Evolutionary conservation across 53 echinoderm and acorn worm species (phyloP).

Genomic region (Patiria pectinifera): DNA sequence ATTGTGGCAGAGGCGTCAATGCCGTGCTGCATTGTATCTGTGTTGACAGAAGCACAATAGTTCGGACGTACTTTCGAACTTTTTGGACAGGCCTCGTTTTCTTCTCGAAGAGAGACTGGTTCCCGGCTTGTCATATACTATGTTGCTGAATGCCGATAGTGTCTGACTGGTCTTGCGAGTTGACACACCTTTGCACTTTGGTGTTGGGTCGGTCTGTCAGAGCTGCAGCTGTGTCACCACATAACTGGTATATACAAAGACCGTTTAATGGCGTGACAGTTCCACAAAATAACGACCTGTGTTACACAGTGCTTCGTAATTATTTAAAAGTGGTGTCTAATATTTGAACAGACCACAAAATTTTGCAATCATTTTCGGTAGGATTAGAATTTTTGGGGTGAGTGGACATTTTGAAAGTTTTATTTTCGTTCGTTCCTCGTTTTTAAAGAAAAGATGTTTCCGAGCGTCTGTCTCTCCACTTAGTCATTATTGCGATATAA

Average conservation of each 20-base stretch:
- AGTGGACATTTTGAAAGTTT: too few species aligned
- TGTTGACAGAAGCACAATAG: slow-evolving; percentile 13
- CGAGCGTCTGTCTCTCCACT: not conserved
- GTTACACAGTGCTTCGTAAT: too few species aligned
- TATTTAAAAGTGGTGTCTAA: too few species aligned
- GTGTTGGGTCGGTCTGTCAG: slow-evolving; percentile 11
- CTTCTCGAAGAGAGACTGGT: not conserved
- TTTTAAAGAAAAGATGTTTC: not conserved
- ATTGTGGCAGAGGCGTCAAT: not conserved
- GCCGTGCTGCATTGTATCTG: not conserved
- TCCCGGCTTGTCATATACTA: not conserved
- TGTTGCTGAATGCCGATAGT: not conserved
- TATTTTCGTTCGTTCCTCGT: too few species aligned
- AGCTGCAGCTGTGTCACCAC: not conserved
- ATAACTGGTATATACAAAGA: not conserved
- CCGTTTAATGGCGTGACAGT: not conserved
- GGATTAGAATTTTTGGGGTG: too few species aligned
- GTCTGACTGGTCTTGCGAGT: not conserved
- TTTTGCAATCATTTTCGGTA: too few species aligned
- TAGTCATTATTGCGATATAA: not conserved
- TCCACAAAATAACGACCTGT: too few species aligned
- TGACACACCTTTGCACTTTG: not conserved
- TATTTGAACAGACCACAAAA: too few species aligned
- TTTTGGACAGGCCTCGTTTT: not conserved
- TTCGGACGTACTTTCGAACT: not conserved